Evolutionary conservation across 2,113 vertebrate species (phyloP).

Genomic region (Anarrhichthys ocellatus): DNA sequence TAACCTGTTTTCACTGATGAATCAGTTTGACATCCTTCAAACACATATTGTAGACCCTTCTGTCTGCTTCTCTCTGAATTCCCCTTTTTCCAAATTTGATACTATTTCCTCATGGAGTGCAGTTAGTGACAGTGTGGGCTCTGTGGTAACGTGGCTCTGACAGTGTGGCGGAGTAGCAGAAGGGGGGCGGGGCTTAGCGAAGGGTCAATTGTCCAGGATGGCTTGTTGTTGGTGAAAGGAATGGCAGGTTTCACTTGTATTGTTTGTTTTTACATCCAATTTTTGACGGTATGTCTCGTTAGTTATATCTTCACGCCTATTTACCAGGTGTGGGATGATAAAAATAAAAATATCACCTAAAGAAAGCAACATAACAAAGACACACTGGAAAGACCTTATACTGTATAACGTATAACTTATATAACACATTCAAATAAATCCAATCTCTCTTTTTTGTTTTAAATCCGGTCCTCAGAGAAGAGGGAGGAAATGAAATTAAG

Average conservation of each 20-base stretch:
- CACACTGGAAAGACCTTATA: neutral
- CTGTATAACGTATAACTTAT: neutral
- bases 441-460: neutral
- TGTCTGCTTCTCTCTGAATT: too few species aligned
- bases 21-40: too few species aligned
- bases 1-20: too few species aligned
- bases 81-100: too few species aligned
- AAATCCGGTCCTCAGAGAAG: slow-evolving; percentile 8
- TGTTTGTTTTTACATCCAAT: neutral
- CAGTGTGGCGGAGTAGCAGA: too few species aligned
- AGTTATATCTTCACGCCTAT: neutral
- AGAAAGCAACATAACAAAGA: slow-evolving; percentile 5
- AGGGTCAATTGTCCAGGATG: neutral
- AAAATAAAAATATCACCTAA: neutral
- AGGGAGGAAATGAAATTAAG: slow-evolving; percentile 12
- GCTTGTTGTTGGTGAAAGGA: slow-evolving; percentile 21
- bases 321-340: neutral
- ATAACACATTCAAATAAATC: neutral
- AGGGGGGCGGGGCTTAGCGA: neutral
- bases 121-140: too few species aligned
- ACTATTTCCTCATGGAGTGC: too few species aligned
- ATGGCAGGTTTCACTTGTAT: neutral
- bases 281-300: neutral
- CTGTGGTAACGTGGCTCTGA: too few species aligned
- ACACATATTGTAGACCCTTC: too few species aligned